Percentiles rank a stretch among this genome's conserved stretches.
Conservation (phyloP, 2,888 invertebrate genomes). For the Megalurothrips usitatus region DNA sequence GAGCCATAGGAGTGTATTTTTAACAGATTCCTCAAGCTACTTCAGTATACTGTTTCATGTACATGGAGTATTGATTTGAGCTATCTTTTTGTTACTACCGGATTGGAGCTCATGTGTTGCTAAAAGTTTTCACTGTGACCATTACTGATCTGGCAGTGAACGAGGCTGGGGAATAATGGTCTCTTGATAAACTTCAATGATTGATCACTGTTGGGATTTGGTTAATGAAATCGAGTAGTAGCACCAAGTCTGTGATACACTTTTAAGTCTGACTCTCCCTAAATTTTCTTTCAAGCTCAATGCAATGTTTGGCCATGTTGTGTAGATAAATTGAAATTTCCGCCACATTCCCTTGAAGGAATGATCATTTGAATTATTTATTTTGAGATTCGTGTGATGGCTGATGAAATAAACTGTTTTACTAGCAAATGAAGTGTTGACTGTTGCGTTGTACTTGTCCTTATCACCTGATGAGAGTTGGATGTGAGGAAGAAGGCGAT, state of each 20-base stretch:
- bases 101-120: neutral
- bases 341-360: neutral
- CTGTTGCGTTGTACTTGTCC: neutral
- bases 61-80: neutral
- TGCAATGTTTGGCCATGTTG: neutral
- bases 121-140: neutral
- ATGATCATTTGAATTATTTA: constrained; percentile 8
- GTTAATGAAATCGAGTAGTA: constrained; percentile 16
- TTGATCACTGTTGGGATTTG: constrained; percentile 11
- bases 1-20: too few species aligned
- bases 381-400: constrained; percentile 2
- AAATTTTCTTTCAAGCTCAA: constrained; percentile 21
- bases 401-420: constrained; percentile 4
- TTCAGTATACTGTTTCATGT: too few species aligned
- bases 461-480: too few species aligned
- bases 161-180: neutral
- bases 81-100: neutral
- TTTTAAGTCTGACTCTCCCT: constrained; percentile 16
- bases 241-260: constrained; percentile 24
- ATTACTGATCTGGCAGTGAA: neutral
- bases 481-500: too few species aligned
- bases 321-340: neutral
- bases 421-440: neutral
- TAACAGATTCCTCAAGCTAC: too few species aligned
- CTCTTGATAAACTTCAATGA: neutral